Conservation (phyloP, 2,113 vertebrate genomes). For the Cathartes aura region DNA sequence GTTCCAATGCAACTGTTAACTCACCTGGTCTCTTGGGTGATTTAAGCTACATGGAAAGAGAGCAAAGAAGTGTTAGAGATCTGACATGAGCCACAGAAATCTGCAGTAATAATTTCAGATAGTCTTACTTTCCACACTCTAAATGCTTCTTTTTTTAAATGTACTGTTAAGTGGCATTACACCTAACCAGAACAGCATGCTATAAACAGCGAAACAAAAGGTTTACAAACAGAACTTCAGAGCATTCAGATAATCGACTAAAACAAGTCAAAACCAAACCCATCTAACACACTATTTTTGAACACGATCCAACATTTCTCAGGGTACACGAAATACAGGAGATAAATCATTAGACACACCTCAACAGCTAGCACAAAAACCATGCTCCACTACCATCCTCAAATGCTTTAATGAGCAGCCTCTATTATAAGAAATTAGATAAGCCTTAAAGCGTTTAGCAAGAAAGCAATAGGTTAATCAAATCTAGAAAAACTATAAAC, state of each 20-base stretch:
- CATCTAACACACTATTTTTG: not conserved
- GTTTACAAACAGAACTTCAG: not conserved
- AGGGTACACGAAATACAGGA: not conserved
- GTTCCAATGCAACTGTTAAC: conserved; percentile 21
- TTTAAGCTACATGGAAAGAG: conserved; percentile 86
- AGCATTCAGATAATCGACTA: not conserved
- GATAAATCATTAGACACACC: not conserved
- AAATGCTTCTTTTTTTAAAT: not conserved
- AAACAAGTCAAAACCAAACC: not conserved
- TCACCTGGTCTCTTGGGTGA: conserved; percentile 97
- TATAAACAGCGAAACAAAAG: not conserved
- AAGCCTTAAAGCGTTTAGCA: not conserved
- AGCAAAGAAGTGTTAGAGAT: conserved; percentile 60
- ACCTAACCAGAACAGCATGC: not conserved
- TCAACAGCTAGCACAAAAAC: not conserved
- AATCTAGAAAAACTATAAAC: not conserved
- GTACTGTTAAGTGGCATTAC: not conserved
- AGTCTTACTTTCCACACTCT: not conserved
- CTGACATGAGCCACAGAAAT: not conserved
- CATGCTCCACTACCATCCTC: not conserved
- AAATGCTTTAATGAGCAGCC: not conserved
- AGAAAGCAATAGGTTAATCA: not conserved
- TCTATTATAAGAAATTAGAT: not conserved
- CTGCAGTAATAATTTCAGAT: not conserved
- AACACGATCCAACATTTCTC: not conserved